phyloP scores from a whole-genome alignment of 2,888 invertebrate species.

The Macaria liturata region DNA sequence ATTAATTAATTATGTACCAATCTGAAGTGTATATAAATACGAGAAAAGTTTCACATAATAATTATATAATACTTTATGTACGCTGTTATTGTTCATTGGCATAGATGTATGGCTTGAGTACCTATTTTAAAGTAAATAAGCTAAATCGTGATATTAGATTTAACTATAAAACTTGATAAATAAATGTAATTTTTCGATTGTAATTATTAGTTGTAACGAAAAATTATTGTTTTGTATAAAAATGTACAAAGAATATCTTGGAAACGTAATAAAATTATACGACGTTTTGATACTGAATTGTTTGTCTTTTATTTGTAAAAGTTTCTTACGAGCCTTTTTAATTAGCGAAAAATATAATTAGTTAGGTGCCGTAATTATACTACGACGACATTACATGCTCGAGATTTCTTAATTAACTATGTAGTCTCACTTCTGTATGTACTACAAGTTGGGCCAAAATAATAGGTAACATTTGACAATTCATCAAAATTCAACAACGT shows the following conservation, averaged over 20 bases:
- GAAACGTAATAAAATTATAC: constrained; percentile 82
- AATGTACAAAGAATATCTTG: constrained; percentile 80
- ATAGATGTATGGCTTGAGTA: constrained; percentile 73
- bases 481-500: no score
- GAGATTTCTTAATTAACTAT: no score
- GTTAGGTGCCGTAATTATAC: no score
- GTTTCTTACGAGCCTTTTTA: constrained; percentile 26
- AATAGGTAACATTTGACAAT: no score
- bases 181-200: constrained; percentile 82
- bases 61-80: constrained; percentile 48
- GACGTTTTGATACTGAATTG: constrained; percentile 81
- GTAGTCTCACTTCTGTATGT: no score
- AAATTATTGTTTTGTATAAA: constrained; percentile 82
- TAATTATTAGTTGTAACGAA: constrained; percentile 80
- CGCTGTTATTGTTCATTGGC: constrained; percentile 70
- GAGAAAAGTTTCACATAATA: constrained; percentile 16
- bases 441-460: no score
- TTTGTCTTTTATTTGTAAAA: constrained; percentile 57
- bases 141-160: constrained; percentile 83
- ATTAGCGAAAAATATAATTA: constrained; percentile 13
- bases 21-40: constrained; percentile 31
- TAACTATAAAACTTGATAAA: constrained; percentile 78
- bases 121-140: constrained; percentile 75
- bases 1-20: constrained; percentile 28
- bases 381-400: no score